A percentile compares a stretch with the other conserved stretches of the same genome.
These are phyloP conservation scores for Elachura formosa DNA, from an alignment of 2,113 vertebrate species.

Conservation along the genomic window DNA sequence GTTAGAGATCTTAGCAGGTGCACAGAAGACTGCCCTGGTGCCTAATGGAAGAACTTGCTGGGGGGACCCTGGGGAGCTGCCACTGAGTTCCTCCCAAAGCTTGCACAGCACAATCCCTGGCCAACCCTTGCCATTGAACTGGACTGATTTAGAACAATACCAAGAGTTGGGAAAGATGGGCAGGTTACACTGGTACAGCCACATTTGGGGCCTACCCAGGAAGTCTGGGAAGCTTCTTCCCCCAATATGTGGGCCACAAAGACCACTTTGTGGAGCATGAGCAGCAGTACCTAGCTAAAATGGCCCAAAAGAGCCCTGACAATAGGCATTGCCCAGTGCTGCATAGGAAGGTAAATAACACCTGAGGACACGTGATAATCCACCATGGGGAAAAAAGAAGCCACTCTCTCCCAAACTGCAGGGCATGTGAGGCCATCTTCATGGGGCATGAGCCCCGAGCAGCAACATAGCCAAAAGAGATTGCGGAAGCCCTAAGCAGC, in stretches of 20 bases:
- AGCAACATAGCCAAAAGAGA: neutral
- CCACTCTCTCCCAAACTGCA: too few relatives aligned
- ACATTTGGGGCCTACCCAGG: neutral
- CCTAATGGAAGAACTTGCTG: neutral
- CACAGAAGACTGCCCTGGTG: neutral
- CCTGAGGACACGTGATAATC: neutral
- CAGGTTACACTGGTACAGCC: accelerated
- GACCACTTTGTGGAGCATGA: neutral
- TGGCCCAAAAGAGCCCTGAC: neutral
- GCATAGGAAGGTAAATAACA: neutral
- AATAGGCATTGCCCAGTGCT: neutral
- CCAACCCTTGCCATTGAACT: neutral
- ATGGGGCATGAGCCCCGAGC: neutral
- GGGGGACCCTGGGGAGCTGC: neutral
- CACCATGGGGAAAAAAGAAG: too few relatives aligned
- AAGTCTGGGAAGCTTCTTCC: neutral
- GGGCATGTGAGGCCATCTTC: neutral
- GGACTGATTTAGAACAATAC: neutral
- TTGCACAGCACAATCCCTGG: neutral
- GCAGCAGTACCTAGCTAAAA: neutral
- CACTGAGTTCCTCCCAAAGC: neutral
- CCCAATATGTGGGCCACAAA: neutral
- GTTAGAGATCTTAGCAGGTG: neutral
- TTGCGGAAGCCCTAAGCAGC: neutral
- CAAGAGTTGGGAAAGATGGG: neutral